Base-by-base conservation (phyloP, 1,140 invertebrate genomes). In the Laupala kohalensis region DNA sequence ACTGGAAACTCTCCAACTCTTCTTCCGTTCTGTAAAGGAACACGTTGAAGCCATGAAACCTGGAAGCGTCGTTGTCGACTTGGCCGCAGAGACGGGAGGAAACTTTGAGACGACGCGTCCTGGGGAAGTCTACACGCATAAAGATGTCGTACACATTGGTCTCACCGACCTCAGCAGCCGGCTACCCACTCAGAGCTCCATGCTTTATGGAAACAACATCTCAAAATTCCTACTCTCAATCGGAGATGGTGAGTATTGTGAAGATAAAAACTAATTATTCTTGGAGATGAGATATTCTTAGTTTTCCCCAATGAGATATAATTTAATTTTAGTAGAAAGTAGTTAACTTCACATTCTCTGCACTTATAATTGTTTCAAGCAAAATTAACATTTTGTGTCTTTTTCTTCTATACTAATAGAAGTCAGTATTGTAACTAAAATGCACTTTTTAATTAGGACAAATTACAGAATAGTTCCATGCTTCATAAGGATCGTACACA, bases 151-250 rank as follows among this genome's bases (percentile, higher is more conserved):
- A 2, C 93, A 96, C 79, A 86, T 96, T 76, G 94, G 93, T 9
- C 86, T 93, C 68, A 94, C 93, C 0, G 92, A 95, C 81, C 81
- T 96, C 27, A 90, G 94, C 5, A 91, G 89, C 75, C 85, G 92
- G 28, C 84, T 96, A 74, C 92, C 94, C 0, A 92, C 93, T 1
- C 93, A 95, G 79, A 89, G 91, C 65, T 93, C 90, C 62, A 93
- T 91, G 0, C 82, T 96, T 1, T 96, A 94, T 80, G 91, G 90
- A 13, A 96, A 96, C 80, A 96, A 96, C 78, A 92, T 96, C 73
- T 92, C 91, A 13, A 95, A 95, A 77, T 90, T 95, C 75, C 80
- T 95, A 0, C 80, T 95, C 1, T 93, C 92, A 30, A 88, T 95
- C 70, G 92, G 87, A 84, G 78, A 76, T 73, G 72, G 26, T 67